phyloP scores from a whole-genome alignment of 2,888 invertebrate genomes.

The Drosophila formosana region DNA sequence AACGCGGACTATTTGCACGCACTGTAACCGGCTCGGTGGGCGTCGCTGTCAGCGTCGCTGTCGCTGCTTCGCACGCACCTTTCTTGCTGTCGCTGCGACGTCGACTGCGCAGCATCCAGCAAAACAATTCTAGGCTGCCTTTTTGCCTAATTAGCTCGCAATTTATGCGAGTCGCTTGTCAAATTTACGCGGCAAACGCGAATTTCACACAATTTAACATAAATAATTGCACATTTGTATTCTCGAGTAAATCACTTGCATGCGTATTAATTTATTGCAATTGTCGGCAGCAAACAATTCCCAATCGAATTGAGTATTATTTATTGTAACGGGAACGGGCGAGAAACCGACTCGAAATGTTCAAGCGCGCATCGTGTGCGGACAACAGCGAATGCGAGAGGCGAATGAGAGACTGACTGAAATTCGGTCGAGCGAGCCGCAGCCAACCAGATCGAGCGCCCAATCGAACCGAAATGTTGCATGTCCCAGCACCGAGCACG shows the following conservation, averaged over 20 bases:
- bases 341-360: slow-evolving; percentile 43
- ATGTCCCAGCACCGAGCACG: not conserved
- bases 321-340: slow-evolving; percentile 33
- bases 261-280: not conserved
- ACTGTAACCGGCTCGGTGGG: slow-evolving; percentile 47
- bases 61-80: slow-evolving; percentile 46
- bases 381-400: slow-evolving; percentile 44
- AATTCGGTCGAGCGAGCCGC: slow-evolving; percentile 18
- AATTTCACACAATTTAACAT: not conserved
- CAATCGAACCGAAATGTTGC: slow-evolving; percentile 32
- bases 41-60: slow-evolving; percentile 18
- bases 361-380: slow-evolving; percentile 42
- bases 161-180: slow-evolving; percentile 25
- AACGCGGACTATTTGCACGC: slow-evolving; percentile 47
- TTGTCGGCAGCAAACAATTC: slow-evolving; percentile 9
- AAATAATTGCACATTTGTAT: not conserved
- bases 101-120: slow-evolving; percentile 50
- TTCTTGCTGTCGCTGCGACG: slow-evolving; percentile 24
- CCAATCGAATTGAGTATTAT: slow-evolving; percentile 6
- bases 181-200: slow-evolving; percentile 14
- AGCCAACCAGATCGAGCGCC: slow-evolving; percentile 42
- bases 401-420: slow-evolving; percentile 54
- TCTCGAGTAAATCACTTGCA: not conserved
- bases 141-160: slow-evolving; percentile 46
- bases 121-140: slow-evolving; percentile 9